Evolutionary conservation across 1,140 invertebrate genomes (phyloP).

Genomic region (Pinna nobilis): DNA sequence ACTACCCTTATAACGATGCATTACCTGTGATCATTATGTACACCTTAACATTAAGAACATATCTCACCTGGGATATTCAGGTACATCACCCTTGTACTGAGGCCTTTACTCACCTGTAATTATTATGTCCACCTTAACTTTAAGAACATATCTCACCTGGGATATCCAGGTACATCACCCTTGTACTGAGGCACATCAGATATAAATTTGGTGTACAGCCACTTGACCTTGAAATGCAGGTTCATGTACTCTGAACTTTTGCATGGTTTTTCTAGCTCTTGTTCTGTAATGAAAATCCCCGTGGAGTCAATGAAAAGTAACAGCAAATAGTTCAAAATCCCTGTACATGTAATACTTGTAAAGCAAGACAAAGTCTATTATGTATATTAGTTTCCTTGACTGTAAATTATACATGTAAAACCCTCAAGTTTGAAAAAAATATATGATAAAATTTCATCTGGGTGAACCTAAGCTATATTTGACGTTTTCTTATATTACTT

Average conservation of each 20-base stretch:
- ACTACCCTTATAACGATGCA: too few relatives aligned
- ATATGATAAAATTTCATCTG: too few relatives aligned
- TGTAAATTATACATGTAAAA: too few relatives aligned
- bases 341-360: too few relatives aligned
- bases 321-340: neutral
- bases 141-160: conserved; percentile 80
- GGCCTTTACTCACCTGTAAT: too few relatives aligned
- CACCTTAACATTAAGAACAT: too few relatives aligned
- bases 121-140: too few relatives aligned
- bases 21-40: too few relatives aligned
- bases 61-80: conserved; percentile 92
- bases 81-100: conserved; percentile 94
- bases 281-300: conserved; percentile 82
- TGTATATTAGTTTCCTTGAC: neutral
- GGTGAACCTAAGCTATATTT: too few relatives aligned
- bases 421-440: too few relatives aligned
- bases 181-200: conserved; percentile 95
- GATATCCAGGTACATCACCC: conserved; percentile 94
- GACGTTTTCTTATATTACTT: too few relatives aligned
- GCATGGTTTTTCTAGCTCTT: conserved; percentile 95
- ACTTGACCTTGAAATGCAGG: conserved; percentile 99
- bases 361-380: neutral
- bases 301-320: too few relatives aligned
- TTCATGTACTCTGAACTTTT: conserved; percentile 99
- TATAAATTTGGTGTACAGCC: conserved; percentile 99